Evolutionary conservation across 53 echinoderm and acorn worm species (phyloP).

Genomic region (Luidia sarsii): DNA sequence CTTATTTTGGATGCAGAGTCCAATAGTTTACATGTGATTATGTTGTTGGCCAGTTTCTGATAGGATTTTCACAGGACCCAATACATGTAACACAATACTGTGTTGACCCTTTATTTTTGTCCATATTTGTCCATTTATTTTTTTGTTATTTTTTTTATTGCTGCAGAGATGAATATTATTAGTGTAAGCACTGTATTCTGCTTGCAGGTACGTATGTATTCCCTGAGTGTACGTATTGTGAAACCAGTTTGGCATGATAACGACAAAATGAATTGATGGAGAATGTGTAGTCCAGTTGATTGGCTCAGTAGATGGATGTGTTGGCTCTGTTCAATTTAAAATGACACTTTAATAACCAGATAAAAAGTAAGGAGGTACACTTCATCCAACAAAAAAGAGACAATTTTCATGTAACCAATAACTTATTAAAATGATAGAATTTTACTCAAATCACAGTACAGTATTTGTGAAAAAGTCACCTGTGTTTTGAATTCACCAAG

Average conservation of each 20-base stretch:
- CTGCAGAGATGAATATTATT: slow-evolving; percentile 11
- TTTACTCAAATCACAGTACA: slow-evolving; percentile 48
- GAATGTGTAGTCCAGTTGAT: slow-evolving; percentile 31
- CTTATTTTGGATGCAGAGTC: background rate
- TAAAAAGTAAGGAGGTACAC: background rate
- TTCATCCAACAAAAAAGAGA: slow-evolving; percentile 27
- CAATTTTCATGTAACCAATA: slow-evolving; percentile 23
- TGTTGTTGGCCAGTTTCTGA: background rate
- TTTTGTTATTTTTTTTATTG: slow-evolving; percentile 1
- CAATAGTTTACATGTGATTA: slow-evolving; percentile 7
- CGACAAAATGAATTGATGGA: slow-evolving; percentile 7
- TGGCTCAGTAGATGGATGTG: slow-evolving; percentile 38
- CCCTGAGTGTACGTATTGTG: slow-evolving; percentile 22
- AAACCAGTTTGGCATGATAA: slow-evolving; percentile 12
- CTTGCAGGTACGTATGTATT: slow-evolving; percentile 54
- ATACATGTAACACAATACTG: background rate
- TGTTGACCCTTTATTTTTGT: background rate
- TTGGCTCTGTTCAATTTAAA: slow-evolving; percentile 42
- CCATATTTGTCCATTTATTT: slow-evolving; percentile 14
- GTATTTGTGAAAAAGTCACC: slow-evolving; percentile 49
- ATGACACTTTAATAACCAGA: slow-evolving; percentile 11
- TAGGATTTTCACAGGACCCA: background rate
- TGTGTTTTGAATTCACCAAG: slow-evolving; percentile 53
- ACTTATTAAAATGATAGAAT: slow-evolving; percentile 27
- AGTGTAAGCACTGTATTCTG: slow-evolving; percentile 32